A percentile compares a stretch with the other conserved stretches of the same genome.
Evolutionary conservation across 2,888 invertebrate genomes (phyloP).

Genomic region (Pecten maximus): DNA sequence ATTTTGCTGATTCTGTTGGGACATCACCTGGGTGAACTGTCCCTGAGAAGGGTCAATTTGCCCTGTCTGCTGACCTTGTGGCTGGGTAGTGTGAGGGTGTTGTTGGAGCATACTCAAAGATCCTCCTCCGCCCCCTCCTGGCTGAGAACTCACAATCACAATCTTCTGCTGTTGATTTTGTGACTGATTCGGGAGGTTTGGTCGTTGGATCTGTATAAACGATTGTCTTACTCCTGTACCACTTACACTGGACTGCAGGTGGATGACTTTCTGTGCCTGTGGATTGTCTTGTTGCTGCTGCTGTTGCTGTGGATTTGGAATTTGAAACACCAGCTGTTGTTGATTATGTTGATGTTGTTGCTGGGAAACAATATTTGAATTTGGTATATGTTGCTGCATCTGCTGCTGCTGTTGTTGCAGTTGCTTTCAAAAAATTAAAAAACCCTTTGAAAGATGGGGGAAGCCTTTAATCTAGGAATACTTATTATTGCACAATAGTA

Average conservation of each 20-base stretch:
- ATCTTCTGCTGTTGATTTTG: conserved; percentile 51
- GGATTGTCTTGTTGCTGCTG: conserved; percentile 55
- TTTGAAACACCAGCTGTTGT: conserved; percentile 49
- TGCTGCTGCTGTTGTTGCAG: conserved; percentile 54
- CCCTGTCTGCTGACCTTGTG: background rate
- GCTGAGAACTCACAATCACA: conserved; percentile 28
- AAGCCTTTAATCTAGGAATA: no score
- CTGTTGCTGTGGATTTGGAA: conserved; percentile 45
- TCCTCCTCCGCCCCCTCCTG: background rate
- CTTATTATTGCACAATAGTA: no score
- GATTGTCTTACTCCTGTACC: conserved; percentile 12
- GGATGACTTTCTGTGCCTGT: background rate
- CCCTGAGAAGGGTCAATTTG: background rate
- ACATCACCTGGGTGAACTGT: background rate
- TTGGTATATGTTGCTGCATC: conserved; percentile 40
- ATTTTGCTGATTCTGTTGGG: conserved; percentile 37
- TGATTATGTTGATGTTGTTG: conserved; percentile 53
- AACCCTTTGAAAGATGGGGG: no score
- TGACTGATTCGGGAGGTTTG: conserved; percentile 36
- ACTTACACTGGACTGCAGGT: background rate
- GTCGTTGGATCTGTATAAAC: conserved; percentile 39
- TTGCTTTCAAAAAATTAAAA: no score
- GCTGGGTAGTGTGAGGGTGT: background rate
- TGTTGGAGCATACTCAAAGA: background rate
- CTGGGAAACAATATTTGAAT: conserved; percentile 37